Evolutionary conservation across 2,888 invertebrate genomes (phyloP), one percentile per base, ranked within the genome.

Genomic region (Cosmia trapezina): DNA sequence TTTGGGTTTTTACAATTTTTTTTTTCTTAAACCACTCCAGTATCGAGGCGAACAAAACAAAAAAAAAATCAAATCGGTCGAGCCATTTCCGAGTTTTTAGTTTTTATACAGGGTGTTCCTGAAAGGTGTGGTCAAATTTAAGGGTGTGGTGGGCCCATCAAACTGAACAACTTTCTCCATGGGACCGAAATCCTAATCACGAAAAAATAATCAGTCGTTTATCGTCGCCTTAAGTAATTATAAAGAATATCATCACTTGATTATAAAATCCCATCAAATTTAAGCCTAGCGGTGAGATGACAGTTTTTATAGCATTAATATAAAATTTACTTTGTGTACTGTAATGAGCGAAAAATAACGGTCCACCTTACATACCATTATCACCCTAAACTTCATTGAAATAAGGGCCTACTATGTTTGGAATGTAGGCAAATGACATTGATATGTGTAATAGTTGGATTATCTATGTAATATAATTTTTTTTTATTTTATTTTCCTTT

Each of bases 381-480:
- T 80, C 67, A 43, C 33, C 72, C 73, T 81, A 82, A 82, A 45
- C 0, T 0, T 0, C 54, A 63, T 60, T 0, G 9, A 2, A 37
- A 62, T 69, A 78, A 68, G 67, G 68, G 37, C 28, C n/a, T 33
- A 41, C 83, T 73, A 77, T 70, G 67, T 73, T 82, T 83, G 79
- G 79, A 82, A 59, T 61, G 62, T 49, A 60, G 79, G 80, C 86
- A 85, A 84, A 74, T 80, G 76, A 83, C 79, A 79, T 73, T 70
- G 78, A 65, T 68, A 62, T 53, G 51, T 70, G 37, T 65, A 68
- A 76, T 76, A 59, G 41, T 47, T 70, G 65, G 73, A 83, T 78
- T 70, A 83, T 73, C 69, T 64, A 33, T 41, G 11, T 54, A 49
- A 41, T 57, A 43, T 63, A 63, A 66, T n/a, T n/a, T n/a, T n/a